Base-by-base conservation (phyloP, 2,888 invertebrate species). In the Erebia ligea region DNA sequence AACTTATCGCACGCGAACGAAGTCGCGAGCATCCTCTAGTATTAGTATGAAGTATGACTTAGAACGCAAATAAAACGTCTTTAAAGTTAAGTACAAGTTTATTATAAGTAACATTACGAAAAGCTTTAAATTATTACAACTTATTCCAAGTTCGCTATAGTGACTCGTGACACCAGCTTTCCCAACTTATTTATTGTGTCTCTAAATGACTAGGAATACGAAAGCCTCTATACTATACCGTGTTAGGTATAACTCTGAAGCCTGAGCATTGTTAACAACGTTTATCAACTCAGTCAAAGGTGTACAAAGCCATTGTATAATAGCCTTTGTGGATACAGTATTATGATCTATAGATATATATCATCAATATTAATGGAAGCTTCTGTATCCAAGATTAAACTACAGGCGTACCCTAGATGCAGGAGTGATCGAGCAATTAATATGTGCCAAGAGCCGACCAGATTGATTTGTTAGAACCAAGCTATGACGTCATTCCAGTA, bases 401-500 rank as follows among this genome's bases (percentile, higher is more conserved):
- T 61, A 68, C 54, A 54, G 59, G 70, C 65, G n/a, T 58, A 72
- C 63, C 63, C 59, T 50, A 56, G 42, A 69, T 45, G 69, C 25
- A 61, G 58, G 68, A 54, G 67, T 71, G 71, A 73, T 73, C 69
- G 73, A 67, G 71, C 73, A 73, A 73, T 73, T 73, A 73, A 71
- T 73, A 71, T 69, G 69, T 71, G 73, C 63, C 68, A 64, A 57
- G 66, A 68, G 59, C 59, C 59, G 34, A 68, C 71, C 63, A 71
- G 73, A 73, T 73, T 73, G 73, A 71, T 73, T 71, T 73, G 73
- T 71, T 73, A 67, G 54, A 67, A 67, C 67, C 73, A 61, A 67
- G 69, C 71, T 67, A 54, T 69, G 71, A 71, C 73, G 67, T 72
- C 21, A 62, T 21, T 25, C 45, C 62, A 48, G 48, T 19, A 15